Percentiles rank a stretch among this genome's conserved stretches.
Evolutionary conservation across 2,888 invertebrate species (phyloP).

Genomic region (Emmelina monodactyla): DNA sequence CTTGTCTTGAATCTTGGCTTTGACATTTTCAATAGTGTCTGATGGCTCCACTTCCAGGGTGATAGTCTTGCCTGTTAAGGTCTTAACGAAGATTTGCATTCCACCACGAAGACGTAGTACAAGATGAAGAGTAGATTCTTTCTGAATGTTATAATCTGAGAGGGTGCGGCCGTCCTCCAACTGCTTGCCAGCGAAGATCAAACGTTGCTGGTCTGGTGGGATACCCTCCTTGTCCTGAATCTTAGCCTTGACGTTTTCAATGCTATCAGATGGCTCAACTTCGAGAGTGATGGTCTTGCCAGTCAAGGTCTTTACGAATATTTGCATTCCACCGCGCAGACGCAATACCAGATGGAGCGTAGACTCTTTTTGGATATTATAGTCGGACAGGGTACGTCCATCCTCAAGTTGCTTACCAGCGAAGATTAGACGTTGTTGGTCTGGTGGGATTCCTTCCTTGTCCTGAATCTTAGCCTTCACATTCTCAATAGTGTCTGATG

Average conservation of each 20-base stretch:
- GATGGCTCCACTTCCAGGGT: constrained; percentile 29
- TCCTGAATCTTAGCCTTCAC: too few species aligned
- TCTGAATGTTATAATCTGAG: constrained; percentile 41
- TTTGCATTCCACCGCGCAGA: constrained; percentile 43
- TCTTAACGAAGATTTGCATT: constrained; percentile 32
- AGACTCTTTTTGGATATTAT: too few species aligned
- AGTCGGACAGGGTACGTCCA: too few species aligned
- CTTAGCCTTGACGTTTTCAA: constrained; percentile 41
- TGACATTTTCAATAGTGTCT: constrained; percentile 32
- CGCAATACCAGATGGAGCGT: constrained; percentile 39
- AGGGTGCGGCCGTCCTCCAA: constrained; percentile 38
- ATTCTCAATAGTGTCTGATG: too few species aligned
- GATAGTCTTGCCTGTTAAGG: constrained; percentile 30
- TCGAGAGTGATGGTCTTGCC: constrained; percentile 40
- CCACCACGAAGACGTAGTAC: too few species aligned
- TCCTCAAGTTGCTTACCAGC: too few species aligned
- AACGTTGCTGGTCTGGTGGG: constrained; percentile 38
- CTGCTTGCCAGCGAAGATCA: constrained; percentile 41
- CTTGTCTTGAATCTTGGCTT: constrained; percentile 33
- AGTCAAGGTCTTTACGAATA: constrained; percentile 37
- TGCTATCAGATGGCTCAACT: constrained; percentile 37
- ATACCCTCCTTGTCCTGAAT: constrained; percentile 46
- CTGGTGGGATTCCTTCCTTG: too few species aligned
- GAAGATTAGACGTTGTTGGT: too few species aligned
- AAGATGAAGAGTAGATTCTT: constrained; percentile 37